Evolutionary conservation across 2,888 invertebrate genomes (phyloP), one percentile per base, ranked within the genome.

Genomic region (Osedax frankpressi): DNA sequence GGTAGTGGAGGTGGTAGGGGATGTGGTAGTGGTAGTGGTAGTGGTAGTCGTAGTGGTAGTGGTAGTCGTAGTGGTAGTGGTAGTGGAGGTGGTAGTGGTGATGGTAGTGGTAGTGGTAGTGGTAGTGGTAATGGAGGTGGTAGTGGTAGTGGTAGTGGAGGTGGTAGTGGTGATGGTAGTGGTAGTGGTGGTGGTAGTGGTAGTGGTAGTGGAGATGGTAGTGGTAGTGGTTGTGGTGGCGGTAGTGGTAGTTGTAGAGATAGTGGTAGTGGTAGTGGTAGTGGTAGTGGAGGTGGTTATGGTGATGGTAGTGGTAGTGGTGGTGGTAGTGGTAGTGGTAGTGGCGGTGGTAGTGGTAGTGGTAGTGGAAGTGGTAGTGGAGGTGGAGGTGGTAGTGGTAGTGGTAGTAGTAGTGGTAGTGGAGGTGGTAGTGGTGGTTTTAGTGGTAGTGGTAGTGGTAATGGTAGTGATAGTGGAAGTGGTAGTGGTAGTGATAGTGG

Each of bases 61-160:
- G n/a, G n/a, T n/a, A n/a, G n/a, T n/a, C n/a, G n/a, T n/a, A n/a
- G n/a, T n/a, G n/a, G n/a, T n/a, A n/a, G n/a, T n/a, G n/a, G n/a
- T n/a, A n/a, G n/a, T n/a, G n/a, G n/a, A n/a, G n/a, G n/a, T n/a
- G n/a, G n/a, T n/a, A n/a, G n/a, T n/a, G n/a, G n/a, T n/a, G n/a
- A n/a, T n/a, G n/a, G n/a, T n/a, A n/a, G n/a, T n/a, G n/a, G n/a
- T n/a, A n/a, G n/a, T n/a, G n/a, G n/a, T n/a, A n/a, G n/a, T n/a
- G n/a, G n/a, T n/a, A n/a, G n/a, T n/a, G n/a, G n/a, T n/a, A n/a
- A n/a, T n/a, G n/a, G n/a, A n/a, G n/a, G n/a, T n/a, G 44, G 44
- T 44, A 11, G 44, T 44, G 44, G 44, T 44, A 6, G 44, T 44
- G 76, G 67, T 30, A 62, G 44, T 11, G 44, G 44, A 11, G 19